Evolutionary conservation across 1,140 invertebrate genomes (phyloP).

Genomic region (Pachyrhynchus sulphureomaculatus): DNA sequence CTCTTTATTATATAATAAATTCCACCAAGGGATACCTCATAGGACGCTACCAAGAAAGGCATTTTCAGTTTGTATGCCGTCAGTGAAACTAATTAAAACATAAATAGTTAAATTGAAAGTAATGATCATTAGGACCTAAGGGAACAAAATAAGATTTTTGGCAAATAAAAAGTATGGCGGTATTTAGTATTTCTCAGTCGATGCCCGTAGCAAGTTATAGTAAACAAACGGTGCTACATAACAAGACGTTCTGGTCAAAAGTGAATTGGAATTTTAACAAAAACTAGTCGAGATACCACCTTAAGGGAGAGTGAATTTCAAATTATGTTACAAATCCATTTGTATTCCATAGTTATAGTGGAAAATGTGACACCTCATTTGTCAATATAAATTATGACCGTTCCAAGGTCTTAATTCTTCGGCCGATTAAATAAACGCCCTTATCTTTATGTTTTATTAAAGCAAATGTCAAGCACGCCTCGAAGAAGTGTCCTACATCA

Average conservation of each 20-base stretch:
- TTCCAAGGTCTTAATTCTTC: constrained; percentile 30
- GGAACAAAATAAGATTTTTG: constrained; percentile 10
- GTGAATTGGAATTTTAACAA: constrained; percentile 15
- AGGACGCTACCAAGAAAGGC: too few species aligned
- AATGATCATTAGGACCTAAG: background rate
- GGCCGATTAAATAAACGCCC: constrained; percentile 9
- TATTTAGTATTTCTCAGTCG: constrained; percentile 23
- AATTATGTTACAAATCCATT: constrained; percentile 42
- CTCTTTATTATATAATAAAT: too few species aligned
- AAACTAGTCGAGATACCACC: constrained; percentile 38
- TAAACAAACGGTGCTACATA: background rate
- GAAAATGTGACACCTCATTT: constrained; percentile 44
- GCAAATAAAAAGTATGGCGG: constrained; percentile 10
- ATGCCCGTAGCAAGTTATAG: background rate
- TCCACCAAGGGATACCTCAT: too few species aligned
- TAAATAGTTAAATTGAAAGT: too few species aligned
- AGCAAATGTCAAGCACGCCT: background rate
- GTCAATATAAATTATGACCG: constrained; percentile 46
- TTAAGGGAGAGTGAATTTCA: constrained; percentile 39
- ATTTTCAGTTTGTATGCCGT: too few species aligned
- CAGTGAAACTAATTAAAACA: too few species aligned
- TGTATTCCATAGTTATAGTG: constrained; percentile 45
- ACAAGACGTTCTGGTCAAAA: background rate
- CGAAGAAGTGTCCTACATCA: constrained; percentile 11
- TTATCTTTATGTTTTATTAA: constrained; percentile 29